Evolutionary conservation across 2,113 vertebrate genomes (phyloP).

Genomic region (Chamaea fasciata): DNA sequence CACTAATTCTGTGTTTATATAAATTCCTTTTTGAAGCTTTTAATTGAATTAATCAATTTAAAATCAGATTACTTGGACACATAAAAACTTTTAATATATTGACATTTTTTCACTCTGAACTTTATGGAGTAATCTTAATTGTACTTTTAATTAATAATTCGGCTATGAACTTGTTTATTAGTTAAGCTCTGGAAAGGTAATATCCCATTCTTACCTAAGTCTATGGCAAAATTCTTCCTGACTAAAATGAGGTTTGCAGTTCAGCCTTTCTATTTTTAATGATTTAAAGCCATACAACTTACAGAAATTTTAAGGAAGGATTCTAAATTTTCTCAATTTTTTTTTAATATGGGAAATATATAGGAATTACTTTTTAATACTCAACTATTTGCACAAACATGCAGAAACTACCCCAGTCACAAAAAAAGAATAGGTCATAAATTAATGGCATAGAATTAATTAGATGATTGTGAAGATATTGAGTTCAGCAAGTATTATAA

Average conservation of each 20-base stretch:
- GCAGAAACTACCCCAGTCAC: not conserved
- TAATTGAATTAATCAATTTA: not conserved
- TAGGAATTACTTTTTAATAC: not conserved
- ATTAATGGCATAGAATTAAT: not conserved
- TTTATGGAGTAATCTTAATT: not conserved
- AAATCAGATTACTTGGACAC: not conserved
- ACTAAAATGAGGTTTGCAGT: not conserved
- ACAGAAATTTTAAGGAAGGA: not conserved
- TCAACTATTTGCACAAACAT: not conserved
- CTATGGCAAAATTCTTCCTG: not conserved
- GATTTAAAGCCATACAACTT: not conserved
- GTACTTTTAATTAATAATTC: not conserved
- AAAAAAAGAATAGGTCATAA: not conserved
- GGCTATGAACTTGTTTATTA: not conserved
- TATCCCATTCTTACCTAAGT: not conserved
- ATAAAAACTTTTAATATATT: not conserved
- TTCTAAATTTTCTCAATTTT: not conserved
- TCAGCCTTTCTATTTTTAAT: not conserved
- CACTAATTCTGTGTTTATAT: not conserved
- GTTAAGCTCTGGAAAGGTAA: not conserved
- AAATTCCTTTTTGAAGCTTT: not conserved
- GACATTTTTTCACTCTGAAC: not conserved
- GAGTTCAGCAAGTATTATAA: not conserved
- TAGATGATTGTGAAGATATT: not conserved
- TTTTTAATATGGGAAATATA: not conserved